Conservation (phyloP, 1,140 invertebrate species). For the Rhyacophila brunnea region DNA sequence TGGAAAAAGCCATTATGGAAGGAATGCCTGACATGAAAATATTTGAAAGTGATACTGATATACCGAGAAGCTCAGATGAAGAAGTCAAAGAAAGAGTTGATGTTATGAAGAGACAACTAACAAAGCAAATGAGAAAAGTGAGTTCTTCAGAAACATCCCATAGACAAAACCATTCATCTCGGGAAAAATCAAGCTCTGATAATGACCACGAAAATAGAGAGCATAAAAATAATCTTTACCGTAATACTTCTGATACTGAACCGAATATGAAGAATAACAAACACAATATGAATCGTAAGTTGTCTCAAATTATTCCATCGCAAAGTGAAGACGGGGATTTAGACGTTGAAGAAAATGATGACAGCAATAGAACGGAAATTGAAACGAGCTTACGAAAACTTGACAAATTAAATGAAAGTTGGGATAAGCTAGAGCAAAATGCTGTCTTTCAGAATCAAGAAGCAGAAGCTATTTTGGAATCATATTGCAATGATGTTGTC, state of each 20-base stretch:
- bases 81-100: slow-evolving; percentile 47
- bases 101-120: slow-evolving; percentile 39
- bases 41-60: slow-evolving; percentile 42
- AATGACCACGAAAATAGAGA: background rate
- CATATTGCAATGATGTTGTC: background rate
- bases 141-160: too few relatives aligned
- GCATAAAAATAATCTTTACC: background rate
- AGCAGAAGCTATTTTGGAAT: background rate
- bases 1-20: slow-evolving; percentile 48
- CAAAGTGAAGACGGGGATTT: background rate
- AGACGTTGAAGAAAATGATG: background rate
- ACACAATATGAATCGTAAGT: background rate
- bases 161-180: background rate
- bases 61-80: slow-evolving; percentile 45
- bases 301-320: background rate
- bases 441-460: background rate
- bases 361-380: background rate
- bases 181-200: background rate
- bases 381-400: background rate
- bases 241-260: background rate
- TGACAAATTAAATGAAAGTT: background rate
- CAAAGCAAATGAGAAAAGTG: slow-evolving; percentile 35
- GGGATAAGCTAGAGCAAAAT: background rate
- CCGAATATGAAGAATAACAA: background rate
- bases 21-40: slow-evolving; percentile 48